These are phyloP conservation scores for Mactra quadrangularis DNA, from an alignment of 1,140 invertebrate genomes.

Conservation along the genomic window DNA sequence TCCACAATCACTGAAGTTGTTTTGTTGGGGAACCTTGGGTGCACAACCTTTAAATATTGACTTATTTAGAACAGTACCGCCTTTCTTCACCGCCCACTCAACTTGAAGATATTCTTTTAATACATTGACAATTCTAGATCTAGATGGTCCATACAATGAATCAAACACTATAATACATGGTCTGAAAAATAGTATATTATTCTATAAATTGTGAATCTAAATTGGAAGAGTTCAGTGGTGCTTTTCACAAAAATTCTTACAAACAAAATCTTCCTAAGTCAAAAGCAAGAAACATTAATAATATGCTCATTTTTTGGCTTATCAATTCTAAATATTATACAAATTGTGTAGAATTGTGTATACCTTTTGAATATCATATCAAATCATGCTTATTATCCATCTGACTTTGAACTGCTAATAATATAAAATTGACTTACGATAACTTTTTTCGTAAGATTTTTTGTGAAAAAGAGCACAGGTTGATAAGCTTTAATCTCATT, in stretches of 20 bases:
- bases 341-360: not conserved
- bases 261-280: too few relatives aligned
- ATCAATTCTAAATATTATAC: too few relatives aligned
- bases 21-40: slow-evolving; percentile 97
- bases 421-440: too few relatives aligned
- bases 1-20: slow-evolving; percentile 98
- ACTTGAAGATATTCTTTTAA: slow-evolving; percentile 91
- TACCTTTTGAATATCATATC: too few relatives aligned
- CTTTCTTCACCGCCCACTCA: slow-evolving; percentile 92
- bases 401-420: too few relatives aligned
- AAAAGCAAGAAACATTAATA: too few relatives aligned
- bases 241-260: too few relatives aligned
- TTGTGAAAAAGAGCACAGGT: too few relatives aligned
- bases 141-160: slow-evolving; percentile 92
- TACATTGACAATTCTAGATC: slow-evolving; percentile 92
- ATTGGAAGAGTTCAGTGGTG: not conserved
- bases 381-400: too few relatives aligned
- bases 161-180: slow-evolving; percentile 98
- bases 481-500: too few relatives aligned
- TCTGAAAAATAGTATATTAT: slow-evolving; percentile 71
- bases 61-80: slow-evolving; percentile 83
- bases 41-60: slow-evolving; percentile 86
- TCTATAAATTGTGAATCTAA: not conserved
- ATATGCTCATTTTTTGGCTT: too few relatives aligned
- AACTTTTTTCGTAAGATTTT: too few relatives aligned